A percentile compares a stretch with the other conserved stretches of the same genome.
These are phyloP conservation scores for Rhogogaster chlorosoma DNA, from an alignment of 2,888 invertebrate genomes.

Conservation along the genomic window DNA sequence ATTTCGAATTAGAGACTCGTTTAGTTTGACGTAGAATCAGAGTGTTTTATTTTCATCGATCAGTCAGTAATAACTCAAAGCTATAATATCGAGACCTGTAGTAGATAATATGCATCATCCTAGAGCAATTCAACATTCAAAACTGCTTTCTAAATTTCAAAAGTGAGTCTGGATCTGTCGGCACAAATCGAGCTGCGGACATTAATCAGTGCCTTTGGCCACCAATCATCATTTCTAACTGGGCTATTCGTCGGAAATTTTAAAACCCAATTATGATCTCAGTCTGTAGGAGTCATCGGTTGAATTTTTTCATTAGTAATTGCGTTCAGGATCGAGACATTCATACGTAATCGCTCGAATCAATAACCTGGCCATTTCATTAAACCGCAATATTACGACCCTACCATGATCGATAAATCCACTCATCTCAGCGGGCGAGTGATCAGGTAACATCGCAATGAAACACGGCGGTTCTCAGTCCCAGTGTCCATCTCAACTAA, in stretches of 20 bases:
- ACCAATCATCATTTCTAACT: slow-evolving; percentile 7
- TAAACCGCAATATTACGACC: not conserved
- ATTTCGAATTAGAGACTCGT: not conserved
- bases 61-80: slow-evolving; percentile 27
- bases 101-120: slow-evolving; percentile 6
- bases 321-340: not conserved
- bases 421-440: not conserved
- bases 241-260: slow-evolving; percentile 9
- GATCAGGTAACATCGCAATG: not conserved
- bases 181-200: slow-evolving; percentile 6
- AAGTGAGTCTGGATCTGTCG: slow-evolving; percentile 45
- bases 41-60: slow-evolving; percentile 22
- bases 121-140: slow-evolving; percentile 2
- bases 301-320: not conserved
- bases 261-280: not conserved
- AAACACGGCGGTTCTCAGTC: not conserved
- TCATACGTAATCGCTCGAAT: not conserved
- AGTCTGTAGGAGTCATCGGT: slow-evolving; percentile 1
- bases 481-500: not conserved
- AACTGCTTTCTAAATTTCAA: slow-evolving; percentile 47
- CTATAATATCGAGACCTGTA: not conserved
- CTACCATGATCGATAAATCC: not conserved
- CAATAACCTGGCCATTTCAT: not conserved
- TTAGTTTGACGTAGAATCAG: not conserved
- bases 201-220: slow-evolving; percentile 35